Base-by-base conservation (phyloP, 2,888 invertebrate genomes). In the Apamea sordens region DNA sequence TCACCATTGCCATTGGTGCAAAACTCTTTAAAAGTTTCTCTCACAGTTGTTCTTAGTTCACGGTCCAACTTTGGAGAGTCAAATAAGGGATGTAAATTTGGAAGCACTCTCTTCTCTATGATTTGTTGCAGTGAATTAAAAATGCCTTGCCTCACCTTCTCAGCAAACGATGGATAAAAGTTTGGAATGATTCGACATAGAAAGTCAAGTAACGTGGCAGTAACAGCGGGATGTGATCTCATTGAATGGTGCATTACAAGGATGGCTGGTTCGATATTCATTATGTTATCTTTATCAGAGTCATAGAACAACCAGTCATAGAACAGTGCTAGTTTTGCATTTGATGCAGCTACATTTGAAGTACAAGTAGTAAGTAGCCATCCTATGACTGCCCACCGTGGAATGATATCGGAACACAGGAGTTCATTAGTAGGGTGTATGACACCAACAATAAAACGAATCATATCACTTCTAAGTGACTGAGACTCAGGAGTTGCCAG, bases 251-350 rank as follows among this genome's bases (percentile, higher is more conserved):
- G 98, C 99, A 99, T 99, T 44, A 99, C 99, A 87, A 99, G 97
- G 90, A 99, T 99, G 21, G 99, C 99, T 41, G 99, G 99, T 96
- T 99, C 99, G 89, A 99, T 99, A 94, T 99, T 99, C 99, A 99
- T 99, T 86, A 99, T 99, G 93, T 99, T 99, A 94, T 99, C 99
- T 93, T 98, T 98, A 89, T 98, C 98, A 36, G 98, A 98, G 90
- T 99, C 99, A 95, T 98, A 99, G 92, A 99, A 98, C 67, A 99
- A 95, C 99, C 99, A 99, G 94, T 99, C 99, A 94, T 98, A 99
- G 95, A 99, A 99, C 71, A 99, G 97, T 28, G 99, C 98, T 79
- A 99, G 95, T 95, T 99, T 99, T 69, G 99, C 98, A 97, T 99
- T 99, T 73, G 99, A 98, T 79, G 98, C 98, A 69, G 99, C 98